Percentiles rank a stretch among this genome's conserved stretches.
Evolutionary conservation across 2,888 invertebrate genomes (phyloP).

Genomic region (Ecliptopera silaceata): DNA sequence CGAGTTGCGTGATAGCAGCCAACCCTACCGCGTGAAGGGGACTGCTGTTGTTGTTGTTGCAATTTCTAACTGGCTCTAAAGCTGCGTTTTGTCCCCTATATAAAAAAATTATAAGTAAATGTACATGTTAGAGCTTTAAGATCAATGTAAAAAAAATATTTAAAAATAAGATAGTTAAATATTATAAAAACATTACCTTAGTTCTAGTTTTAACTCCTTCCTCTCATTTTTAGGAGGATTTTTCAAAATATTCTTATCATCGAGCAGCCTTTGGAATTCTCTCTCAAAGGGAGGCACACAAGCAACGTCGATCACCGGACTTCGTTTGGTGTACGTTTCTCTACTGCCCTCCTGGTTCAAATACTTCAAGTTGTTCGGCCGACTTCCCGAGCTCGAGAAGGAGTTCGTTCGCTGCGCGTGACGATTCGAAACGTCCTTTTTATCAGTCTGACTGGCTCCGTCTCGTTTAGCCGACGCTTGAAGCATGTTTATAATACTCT

Average conservation of each 20-base stretch:
- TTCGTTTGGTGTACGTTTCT: constrained; percentile 74
- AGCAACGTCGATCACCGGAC: constrained; percentile 73
- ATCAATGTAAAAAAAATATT: too few species aligned
- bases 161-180: neutral
- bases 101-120: too few species aligned
- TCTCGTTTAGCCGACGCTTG: constrained; percentile 84
- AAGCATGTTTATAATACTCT: constrained; percentile 78
- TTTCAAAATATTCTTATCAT: constrained; percentile 86
- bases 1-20: constrained; percentile 90
- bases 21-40: constrained; percentile 88
- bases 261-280: constrained; percentile 90
- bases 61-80: constrained; percentile 75
- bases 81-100: constrained; percentile 60
- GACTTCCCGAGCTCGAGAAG: constrained; percentile 79
- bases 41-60: constrained; percentile 84
- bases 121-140: too few species aligned
- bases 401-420: constrained; percentile 72
- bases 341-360: constrained; percentile 76
- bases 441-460: constrained; percentile 86
- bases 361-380: constrained; percentile 80
- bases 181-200: constrained; percentile 53
- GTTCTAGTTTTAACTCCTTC: constrained; percentile 84
- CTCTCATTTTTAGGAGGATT: constrained; percentile 84
- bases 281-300: constrained; percentile 88
- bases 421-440: constrained; percentile 80